phyloP scores from a whole-genome alignment of 2,113 vertebrate genomes.

The Sitta europaea region DNA sequence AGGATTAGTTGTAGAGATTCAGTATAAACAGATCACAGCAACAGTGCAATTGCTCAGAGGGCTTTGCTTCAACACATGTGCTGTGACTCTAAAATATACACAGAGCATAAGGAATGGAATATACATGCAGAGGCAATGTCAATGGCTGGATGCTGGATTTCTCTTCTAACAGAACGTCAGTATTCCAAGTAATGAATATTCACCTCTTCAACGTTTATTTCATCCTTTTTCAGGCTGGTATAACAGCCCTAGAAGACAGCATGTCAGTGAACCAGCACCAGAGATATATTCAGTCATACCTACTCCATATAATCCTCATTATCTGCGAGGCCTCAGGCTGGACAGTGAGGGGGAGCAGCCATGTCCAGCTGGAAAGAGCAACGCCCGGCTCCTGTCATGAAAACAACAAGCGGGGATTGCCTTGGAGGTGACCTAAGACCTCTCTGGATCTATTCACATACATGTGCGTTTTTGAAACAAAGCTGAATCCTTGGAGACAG shows the following conservation, averaged over 20 bases:
- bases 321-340: background rate
- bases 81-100: background rate
- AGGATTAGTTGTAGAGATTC: background rate
- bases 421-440: background rate
- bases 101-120: background rate
- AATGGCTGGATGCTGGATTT: background rate
- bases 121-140: background rate
- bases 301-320: background rate
- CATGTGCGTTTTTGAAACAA: background rate
- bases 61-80: background rate
- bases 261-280: background rate
- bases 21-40: background rate
- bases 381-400: rapidly evolving
- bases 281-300: background rate
- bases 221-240: background rate
- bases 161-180: background rate
- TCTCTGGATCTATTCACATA: background rate
- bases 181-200: rapidly evolving
- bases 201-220: background rate
- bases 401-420: background rate
- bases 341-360: background rate
- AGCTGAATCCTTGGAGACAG: background rate
- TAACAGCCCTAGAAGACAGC: background rate
- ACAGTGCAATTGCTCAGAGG: background rate
- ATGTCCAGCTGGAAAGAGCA: background rate